Conservation (phyloP, 2,797 vertebrate genomes). For the Lacerta agilis region DNA sequence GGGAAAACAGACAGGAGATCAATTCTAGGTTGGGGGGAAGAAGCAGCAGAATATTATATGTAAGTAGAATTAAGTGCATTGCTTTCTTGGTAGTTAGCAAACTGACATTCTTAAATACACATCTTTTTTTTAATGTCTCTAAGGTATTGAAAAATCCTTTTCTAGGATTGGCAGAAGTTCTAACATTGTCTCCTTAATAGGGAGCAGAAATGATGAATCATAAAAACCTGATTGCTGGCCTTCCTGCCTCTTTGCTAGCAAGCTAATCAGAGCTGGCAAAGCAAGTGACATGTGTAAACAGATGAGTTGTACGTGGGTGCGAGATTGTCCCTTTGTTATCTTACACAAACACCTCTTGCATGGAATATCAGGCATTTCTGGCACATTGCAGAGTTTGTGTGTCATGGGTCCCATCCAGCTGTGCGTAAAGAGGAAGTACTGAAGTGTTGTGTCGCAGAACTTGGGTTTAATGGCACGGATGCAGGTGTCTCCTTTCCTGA, state of each 20-base stretch:
- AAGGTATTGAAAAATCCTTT: conserved; percentile 63
- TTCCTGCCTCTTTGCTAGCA: conserved; percentile 76
- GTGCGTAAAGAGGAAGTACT: conserved; percentile 71
- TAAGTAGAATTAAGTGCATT: conserved; percentile 55
- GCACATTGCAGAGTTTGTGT: conserved; percentile 77
- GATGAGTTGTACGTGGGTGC: conserved; percentile 73
- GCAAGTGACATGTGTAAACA: conserved; percentile 70
- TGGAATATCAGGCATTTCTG: conserved; percentile 79
- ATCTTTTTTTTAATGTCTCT: conserved; percentile 69
- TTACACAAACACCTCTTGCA: conserved; percentile 77
- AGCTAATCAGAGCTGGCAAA: conserved; percentile 70
- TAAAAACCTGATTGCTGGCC: conserved; percentile 73
- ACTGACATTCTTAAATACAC: conserved; percentile 60
- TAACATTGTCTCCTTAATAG: conserved; percentile 75
- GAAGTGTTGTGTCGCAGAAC: conserved; percentile 54
- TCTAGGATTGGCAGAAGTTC: conserved; percentile 72
- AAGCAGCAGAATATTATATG: conserved; percentile 53
- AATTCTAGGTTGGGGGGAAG: conserved; percentile 56
- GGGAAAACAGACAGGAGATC: conserved; percentile 55
- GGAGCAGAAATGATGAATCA: conserved; percentile 79
- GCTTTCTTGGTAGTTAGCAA: conserved; percentile 68
- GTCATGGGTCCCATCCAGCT: conserved; percentile 73
- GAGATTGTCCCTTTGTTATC: conserved; percentile 77
- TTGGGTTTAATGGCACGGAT: conserved; percentile 68
- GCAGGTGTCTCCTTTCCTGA: conserved; percentile 83